Evolutionary conservation across 2,113 vertebrate species (phyloP), one percentile per base, ranked within the genome.

Genomic region (Drymodes brunneopygia): DNA sequence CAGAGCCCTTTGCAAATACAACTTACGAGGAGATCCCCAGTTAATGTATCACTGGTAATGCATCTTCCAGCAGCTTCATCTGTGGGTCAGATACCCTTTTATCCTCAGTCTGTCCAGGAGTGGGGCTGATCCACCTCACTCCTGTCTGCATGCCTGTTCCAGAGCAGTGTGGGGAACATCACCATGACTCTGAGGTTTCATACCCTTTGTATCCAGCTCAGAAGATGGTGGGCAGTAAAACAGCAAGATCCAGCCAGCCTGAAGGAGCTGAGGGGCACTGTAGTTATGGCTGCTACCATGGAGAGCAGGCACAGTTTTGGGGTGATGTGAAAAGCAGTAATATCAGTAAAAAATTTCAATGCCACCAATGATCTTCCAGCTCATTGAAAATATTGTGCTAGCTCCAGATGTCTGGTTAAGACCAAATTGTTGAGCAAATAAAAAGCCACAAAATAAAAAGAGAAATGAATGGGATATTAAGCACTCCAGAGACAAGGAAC

Each of bases 381-480:
- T 89, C 38, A 66, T 48, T 84, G 42, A 47, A 66, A 62, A 33
- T 50, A 35, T 6, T 66, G 31, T 58, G 45, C 15, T 58, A 77
- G 35, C 56, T 92, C 71, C 72, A 89, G 89, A 81, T 86, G 83
- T 33, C 86, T 84, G 56, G 60, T 73, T 70, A 77, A 29, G n/a
- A 19, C 13, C n/a, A 84, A 72, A 91, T 21, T 78, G 47, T 67
- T 65, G 67, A 81, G 42, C 11, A 86, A 83, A 86, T 73, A 70
- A 69, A 93, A 90, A 57, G 4, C 7, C 20, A 38, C 24, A 42
- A 86, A 69, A 62, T 56, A 18, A 3, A 62, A 66, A 79, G 23
- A 65, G 12, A 85, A 91, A 70, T 65, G 11, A 91, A 94, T 85
- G 58, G 72, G 80, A 60, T 82, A 77, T 57, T 58, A 82, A 95